These are phyloP conservation scores for Alligator sinensis DNA, from an alignment of 2,113 vertebrate genomes.

Conservation along the genomic window DNA sequence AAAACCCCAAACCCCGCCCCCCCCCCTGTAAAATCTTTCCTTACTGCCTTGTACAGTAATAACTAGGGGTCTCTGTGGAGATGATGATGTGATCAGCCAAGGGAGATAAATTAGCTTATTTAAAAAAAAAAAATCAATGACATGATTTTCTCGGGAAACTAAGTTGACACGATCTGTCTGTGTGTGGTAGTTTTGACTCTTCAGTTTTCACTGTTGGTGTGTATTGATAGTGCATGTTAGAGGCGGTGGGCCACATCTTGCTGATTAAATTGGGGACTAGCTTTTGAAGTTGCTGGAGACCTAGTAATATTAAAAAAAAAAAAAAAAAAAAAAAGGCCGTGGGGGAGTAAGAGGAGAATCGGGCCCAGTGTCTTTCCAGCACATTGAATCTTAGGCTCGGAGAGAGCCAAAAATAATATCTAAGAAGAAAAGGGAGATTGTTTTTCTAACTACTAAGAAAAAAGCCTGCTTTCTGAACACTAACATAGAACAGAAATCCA, in stretches of 20 bases:
- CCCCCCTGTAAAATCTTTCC: background rate
- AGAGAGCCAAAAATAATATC: background rate
- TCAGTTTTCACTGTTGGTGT: accelerated
- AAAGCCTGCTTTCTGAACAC: background rate
- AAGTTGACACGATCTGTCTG: background rate
- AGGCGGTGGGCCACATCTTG: accelerated
- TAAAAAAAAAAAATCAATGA: background rate
- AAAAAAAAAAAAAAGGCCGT: no score
- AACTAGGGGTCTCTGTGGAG: background rate
- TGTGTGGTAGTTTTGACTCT: background rate
- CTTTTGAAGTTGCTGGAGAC: background rate
- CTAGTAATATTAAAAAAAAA: no score
- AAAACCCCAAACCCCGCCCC: background rate
- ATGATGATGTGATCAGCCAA: background rate
- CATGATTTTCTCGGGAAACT: accelerated
- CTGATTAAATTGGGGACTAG: background rate
- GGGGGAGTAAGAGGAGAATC: background rate
- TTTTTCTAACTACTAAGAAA: background rate
- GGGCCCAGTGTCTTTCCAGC: background rate
- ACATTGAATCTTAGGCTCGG: background rate
- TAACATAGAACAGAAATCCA: background rate
- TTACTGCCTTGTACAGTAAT: background rate
- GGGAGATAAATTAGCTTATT: background rate
- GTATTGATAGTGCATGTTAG: background rate
- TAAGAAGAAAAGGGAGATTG: background rate